Evolutionary conservation across 2,888 invertebrate species (phyloP), one percentile per base, ranked within the genome.

Genomic region (Archaeoteleia sp.): DNA sequence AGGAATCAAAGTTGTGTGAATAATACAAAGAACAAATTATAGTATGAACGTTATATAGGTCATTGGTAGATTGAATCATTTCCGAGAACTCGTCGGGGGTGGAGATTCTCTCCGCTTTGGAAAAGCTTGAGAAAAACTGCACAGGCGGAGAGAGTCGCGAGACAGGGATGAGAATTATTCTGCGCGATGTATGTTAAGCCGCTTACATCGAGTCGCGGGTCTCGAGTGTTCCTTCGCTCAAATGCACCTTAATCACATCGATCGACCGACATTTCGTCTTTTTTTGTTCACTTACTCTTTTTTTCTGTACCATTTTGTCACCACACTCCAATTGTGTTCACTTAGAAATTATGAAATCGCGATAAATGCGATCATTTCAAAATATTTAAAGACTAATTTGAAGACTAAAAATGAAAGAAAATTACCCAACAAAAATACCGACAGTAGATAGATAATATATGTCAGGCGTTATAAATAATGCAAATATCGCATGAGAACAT

Each of bases 231-330:
- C 62, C 54, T 68, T 68, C 68, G 58, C 63, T 58, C 43, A 67
- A 67, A 67, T 67, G 67, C 61, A 57, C 58, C 68, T 68, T 68
- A 68, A 68, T 68, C 63, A 63, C 68, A 68, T 68, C 68, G 68
- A 63, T 68, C 68, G 68, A 68, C 68, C 68, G 68, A 68, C 63
- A 63, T 68, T 68, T 63, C 60, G 60, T 54, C 51, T 60, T 43
- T 60, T 68, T 63, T 63, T 60, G 34, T 20, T 27, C 43, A 1
- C n/a, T 43, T 17, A 39, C 35, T 13, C 49, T 27, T 14, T 61
- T 61, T 60, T 35, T 45, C 43, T 35, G 20, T 27, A 9, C 43
- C 32, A 43, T 55, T 54, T 53, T 45, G 42, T 48, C 48, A 8
- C 20, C 10, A 10, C 27, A 8, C 12, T 10, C 10, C 23, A 39